A percentile compares a stretch with the other conserved stretches of the same genome.
Conservation (phyloP, 1,140 invertebrate species). For the Epicauta chinensis region DNA sequence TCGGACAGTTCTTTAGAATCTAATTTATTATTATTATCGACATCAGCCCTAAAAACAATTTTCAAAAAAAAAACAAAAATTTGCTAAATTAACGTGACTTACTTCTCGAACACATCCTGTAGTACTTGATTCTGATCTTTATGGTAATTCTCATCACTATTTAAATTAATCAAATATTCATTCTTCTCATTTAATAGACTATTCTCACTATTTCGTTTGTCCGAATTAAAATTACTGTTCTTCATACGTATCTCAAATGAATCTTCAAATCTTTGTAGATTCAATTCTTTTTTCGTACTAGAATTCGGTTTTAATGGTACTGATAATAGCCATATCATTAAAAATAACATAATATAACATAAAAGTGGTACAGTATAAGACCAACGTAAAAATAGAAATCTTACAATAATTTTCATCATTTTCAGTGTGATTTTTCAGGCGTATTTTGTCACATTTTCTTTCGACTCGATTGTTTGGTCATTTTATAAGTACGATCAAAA, state of each 20-base stretch:
- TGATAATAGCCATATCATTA: constrained; percentile 38
- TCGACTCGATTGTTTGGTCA: too few relatives aligned
- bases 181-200: constrained; percentile 30
- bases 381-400: constrained; percentile 33
- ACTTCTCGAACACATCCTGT: constrained; percentile 47
- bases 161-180: constrained; percentile 39
- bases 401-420: too few relatives aligned
- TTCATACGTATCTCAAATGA: constrained; percentile 38
- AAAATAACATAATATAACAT: constrained; percentile 37
- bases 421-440: too few relatives aligned
- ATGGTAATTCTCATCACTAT: constrained; percentile 33
- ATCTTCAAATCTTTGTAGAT: constrained; percentile 22
- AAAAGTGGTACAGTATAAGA: constrained; percentile 39
- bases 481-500: too few relatives aligned
- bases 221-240: constrained; percentile 41
- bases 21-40: constrained; percentile 54
- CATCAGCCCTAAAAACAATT: constrained; percentile 56
- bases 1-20: constrained; percentile 59
- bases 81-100: constrained; percentile 19
- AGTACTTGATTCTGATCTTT: constrained; percentile 45
- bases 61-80: not conserved
- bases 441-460: too few relatives aligned
- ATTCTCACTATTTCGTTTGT: constrained; percentile 22
- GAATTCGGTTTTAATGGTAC: constrained; percentile 38
- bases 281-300: constrained; percentile 18